phyloP scores from a whole-genome alignment of 2,797 vertebrate genomes.

The Botia almorhae region DNA sequence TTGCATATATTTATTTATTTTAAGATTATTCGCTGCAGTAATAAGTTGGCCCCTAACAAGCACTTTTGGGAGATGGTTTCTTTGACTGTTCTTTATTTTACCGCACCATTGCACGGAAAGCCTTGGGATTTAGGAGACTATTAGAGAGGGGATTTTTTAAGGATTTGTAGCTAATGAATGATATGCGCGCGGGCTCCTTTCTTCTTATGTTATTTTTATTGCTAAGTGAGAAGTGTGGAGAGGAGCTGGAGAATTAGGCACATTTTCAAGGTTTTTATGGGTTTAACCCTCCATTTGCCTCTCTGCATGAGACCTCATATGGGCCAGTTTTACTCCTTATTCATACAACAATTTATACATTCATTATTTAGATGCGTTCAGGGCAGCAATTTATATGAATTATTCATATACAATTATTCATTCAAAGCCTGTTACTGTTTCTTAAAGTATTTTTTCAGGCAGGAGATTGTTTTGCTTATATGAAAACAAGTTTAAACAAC shows the following conservation, averaged over 20 bases:
- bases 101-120: slow-evolving; percentile 79
- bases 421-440: slow-evolving; percentile 55
- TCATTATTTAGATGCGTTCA: slow-evolving; percentile 55
- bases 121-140: slow-evolving; percentile 72
- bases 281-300: slow-evolving; percentile 62
- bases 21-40: slow-evolving; percentile 71
- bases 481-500: slow-evolving; percentile 40
- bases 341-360: slow-evolving; percentile 57
- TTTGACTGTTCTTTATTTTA: slow-evolving; percentile 69
- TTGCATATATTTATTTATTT: slow-evolving; percentile 70
- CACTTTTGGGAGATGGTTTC: slow-evolving; percentile 80
- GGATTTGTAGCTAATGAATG: slow-evolving; percentile 73
- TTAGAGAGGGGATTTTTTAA: slow-evolving; percentile 74
- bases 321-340: slow-evolving; percentile 48
- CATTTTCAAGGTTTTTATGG: slow-evolving; percentile 64
- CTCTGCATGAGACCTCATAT: slow-evolving; percentile 52
- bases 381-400: slow-evolving; percentile 57
- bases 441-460: slow-evolving; percentile 50
- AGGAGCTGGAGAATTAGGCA: slow-evolving; percentile 64
- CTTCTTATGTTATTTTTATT: slow-evolving; percentile 65
- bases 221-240: slow-evolving; percentile 59
- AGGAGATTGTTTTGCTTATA: slow-evolving; percentile 39
- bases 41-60: slow-evolving; percentile 80
- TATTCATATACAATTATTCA: slow-evolving; percentile 59
- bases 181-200: slow-evolving; percentile 62